Evolutionary conservation across 1,140 invertebrate species (phyloP).

Genomic region (Drosophila auraria): DNA sequence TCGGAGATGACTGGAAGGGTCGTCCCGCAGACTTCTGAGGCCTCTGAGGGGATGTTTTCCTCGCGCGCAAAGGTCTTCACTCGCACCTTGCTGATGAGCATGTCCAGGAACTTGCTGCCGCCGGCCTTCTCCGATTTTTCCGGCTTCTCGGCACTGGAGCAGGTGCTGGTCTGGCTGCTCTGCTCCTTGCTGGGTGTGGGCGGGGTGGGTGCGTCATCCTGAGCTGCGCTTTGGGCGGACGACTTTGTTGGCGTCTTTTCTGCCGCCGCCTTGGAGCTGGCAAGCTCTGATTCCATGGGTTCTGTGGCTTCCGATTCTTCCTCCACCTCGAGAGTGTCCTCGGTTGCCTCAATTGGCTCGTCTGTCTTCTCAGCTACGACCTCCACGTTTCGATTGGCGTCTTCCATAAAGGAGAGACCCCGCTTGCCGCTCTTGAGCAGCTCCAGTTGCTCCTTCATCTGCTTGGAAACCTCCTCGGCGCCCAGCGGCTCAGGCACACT

Average conservation of each 20-base stretch:
- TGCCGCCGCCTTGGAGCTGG: neutral
- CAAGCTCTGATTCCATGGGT: neutral
- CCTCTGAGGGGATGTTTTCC: slow-evolving; percentile 26
- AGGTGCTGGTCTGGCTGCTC: slow-evolving; percentile 21
- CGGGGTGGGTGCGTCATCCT: slow-evolving; percentile 21
- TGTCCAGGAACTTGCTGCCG: slow-evolving; percentile 74
- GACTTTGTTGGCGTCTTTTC: slow-evolving; percentile 39
- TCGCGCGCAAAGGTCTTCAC: slow-evolving; percentile 68
- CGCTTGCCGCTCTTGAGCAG: slow-evolving; percentile 69
- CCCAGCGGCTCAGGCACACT: slow-evolving; percentile 40
- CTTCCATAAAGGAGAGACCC: slow-evolving; percentile 61
- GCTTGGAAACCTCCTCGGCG: slow-evolving; percentile 70
- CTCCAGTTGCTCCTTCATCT: slow-evolving; percentile 79
- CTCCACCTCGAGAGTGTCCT: neutral
- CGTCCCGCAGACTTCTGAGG: neutral
- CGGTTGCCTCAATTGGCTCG: neutral
- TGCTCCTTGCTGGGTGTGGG: slow-evolving; percentile 50
- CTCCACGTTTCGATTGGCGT: slow-evolving; percentile 50
- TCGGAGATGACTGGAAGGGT: neutral
- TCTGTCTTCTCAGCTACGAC: slow-evolving; percentile 1
- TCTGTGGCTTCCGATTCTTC: neutral
- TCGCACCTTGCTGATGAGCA: slow-evolving; percentile 77
- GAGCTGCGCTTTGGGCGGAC: neutral
- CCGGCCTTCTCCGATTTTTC: slow-evolving; percentile 52
- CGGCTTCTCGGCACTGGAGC: slow-evolving; percentile 41